Evolutionary conservation across 2,797 vertebrate genomes (phyloP).

Genomic region (Delichon dasypus): DNA sequence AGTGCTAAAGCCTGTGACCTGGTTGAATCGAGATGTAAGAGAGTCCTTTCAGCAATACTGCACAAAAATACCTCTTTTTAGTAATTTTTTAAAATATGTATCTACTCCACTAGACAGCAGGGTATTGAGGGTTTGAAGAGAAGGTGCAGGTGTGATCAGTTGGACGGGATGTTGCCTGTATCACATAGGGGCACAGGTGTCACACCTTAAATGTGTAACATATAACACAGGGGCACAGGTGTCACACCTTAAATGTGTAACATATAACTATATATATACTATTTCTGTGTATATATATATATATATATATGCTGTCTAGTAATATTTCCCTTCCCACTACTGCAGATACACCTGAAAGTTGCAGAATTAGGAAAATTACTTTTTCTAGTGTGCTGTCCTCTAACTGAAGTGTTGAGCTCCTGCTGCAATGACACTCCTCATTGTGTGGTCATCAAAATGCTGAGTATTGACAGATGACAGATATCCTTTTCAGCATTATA

Average conservation of each 20-base stretch:
- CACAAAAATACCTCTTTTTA: background rate
- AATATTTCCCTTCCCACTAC: background rate
- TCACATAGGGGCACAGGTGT: background rate
- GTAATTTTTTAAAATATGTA: background rate
- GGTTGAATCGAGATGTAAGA: background rate
- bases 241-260: background rate
- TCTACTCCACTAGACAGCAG: background rate
- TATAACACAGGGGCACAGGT: background rate
- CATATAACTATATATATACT: background rate
- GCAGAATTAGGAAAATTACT: background rate
- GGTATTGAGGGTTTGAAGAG: background rate
- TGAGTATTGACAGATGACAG: background rate
- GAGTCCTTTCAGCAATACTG: background rate
- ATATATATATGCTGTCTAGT: background rate
- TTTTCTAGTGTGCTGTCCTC: background rate
- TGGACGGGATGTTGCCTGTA: background rate
- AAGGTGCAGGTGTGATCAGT: background rate
- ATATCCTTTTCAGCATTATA: background rate
- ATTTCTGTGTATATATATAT: background rate
- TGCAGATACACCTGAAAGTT: background rate
- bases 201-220: background rate
- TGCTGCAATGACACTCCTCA: background rate
- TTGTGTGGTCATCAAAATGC: background rate
- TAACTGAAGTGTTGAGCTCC: background rate
- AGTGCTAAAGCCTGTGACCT: background rate